Evolutionary conservation across 2,113 vertebrate genomes (phyloP).

Genomic region (Psittacula cyanocephala): DNA sequence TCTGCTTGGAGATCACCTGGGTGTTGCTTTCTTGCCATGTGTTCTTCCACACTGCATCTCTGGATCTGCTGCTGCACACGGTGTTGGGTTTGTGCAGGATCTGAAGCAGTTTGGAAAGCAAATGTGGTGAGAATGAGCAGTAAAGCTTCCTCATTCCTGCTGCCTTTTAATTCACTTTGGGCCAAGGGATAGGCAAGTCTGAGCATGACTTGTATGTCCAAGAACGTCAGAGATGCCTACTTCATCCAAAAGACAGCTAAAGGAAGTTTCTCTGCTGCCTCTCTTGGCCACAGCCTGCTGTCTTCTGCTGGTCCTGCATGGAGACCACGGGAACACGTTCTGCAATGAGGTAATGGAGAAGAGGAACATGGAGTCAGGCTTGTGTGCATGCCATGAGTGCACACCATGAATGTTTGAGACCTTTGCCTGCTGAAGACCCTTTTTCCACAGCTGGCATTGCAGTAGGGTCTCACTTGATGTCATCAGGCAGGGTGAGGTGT

Average conservation of each 20-base stretch:
- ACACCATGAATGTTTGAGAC: not conserved
- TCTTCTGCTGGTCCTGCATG: not conserved
- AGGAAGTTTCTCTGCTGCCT: not conserved
- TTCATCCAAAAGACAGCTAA: not conserved
- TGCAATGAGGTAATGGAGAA: not conserved
- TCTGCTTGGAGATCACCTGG: not conserved
- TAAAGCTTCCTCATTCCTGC: not conserved
- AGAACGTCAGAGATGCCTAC: not conserved
- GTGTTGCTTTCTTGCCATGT: not conserved
- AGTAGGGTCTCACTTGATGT: not conserved
- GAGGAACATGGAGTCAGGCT: not conserved
- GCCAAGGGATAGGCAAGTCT: not conserved
- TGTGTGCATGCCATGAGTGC: fast-evolving
- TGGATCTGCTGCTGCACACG: not conserved
- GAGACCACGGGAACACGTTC: fast-evolving
- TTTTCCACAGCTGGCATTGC: not conserved
- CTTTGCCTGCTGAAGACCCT: not conserved
- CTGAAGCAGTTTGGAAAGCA: not conserved
- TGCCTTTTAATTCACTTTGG: not conserved
- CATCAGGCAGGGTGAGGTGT: not conserved
- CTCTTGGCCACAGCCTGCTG: not conserved
- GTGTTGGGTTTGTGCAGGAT: not conserved
- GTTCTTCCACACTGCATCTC: not conserved
- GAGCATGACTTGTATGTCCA: not conserved
- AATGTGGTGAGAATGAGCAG: not conserved